Base-by-base conservation (phyloP, 2,113 vertebrate species). In the Leptosomus discolor region DNA sequence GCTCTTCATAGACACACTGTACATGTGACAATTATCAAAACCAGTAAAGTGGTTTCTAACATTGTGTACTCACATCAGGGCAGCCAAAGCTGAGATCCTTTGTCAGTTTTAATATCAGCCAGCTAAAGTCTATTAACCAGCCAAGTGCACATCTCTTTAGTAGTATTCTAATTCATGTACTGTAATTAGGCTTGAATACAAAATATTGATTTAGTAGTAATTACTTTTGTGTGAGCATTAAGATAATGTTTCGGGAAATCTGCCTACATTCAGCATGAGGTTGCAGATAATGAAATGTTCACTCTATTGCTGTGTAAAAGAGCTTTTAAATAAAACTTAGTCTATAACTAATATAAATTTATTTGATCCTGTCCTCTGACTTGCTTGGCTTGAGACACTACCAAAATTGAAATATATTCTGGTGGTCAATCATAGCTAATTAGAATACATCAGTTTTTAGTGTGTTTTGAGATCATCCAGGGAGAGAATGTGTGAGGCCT, bases 121-220 rank as follows among this genome's bases (percentile, higher is more conserved):
- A 96, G 32, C 29, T 90, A 68, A 96, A 97, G 73, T 87, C 26
- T 91, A 78, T 45, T 90, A 95, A 95, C 85, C 63, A 95, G 69
- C 74, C 70, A 93, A 41, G 26, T 51, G 57, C 58, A 58, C 9
- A 57, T 96, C 93, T 94, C 87, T 95, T 94, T 79, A 88, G 81
- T 39, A 81, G 60, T 90, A 30, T 51, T 69, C 54, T 94, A 90
- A 96, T 94, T 95, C 46, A 83, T 94, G 39, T 79, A 56, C 71
- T 94, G 78, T 94, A 97, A 97, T 97, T 96, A 97, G 76, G 76
- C 89, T 94, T 92, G 92, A 94, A 96, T 90, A 67, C 57, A 92
- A 85, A 97, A 94, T 91, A 96, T 97, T 93, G 96, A 98, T 95
- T 95, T 95, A 81, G 37, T 85, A 84, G 78, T 88, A 97, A 98